These are phyloP conservation scores for Sinopyrophorus schimmeli DNA, from an alignment of 2,888 invertebrate genomes.

Conservation along the genomic window DNA sequence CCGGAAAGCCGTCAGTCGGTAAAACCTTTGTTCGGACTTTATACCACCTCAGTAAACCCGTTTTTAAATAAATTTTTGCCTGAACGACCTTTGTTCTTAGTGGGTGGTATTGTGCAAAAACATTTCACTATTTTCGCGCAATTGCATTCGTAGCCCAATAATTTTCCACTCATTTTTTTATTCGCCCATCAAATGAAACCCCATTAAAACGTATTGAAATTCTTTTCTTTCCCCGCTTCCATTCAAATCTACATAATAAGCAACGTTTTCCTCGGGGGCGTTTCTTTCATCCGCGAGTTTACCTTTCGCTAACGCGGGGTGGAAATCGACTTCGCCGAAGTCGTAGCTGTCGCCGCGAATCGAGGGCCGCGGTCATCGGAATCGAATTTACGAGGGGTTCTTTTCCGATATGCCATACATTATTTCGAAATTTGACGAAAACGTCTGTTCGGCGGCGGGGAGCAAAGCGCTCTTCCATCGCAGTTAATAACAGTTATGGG, in stretches of 20 bases:
- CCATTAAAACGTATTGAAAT: too few relatives aligned
- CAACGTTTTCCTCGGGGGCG: too few relatives aligned
- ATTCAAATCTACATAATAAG: too few relatives aligned
- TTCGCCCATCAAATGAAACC: too few relatives aligned
- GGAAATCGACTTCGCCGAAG: conserved; percentile 45
- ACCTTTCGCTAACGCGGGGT: too few relatives aligned
- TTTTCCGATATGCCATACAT: conserved; percentile 50
- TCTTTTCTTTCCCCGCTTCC: too few relatives aligned
- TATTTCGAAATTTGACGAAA: conserved; percentile 53
- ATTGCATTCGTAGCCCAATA: too few relatives aligned
- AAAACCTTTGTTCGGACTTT: conserved; percentile 36
- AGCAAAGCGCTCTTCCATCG: conserved; percentile 16
- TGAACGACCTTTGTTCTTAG: conserved; percentile 38
- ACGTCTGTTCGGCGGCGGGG: conserved; percentile 43
- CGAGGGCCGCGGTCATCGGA: conserved; percentile 51
- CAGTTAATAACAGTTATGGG: too few relatives aligned
- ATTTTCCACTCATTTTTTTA: too few relatives aligned
- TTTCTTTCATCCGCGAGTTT: too few relatives aligned
- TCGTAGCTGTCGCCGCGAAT: conserved; percentile 44
- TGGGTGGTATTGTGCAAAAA: conserved; percentile 39
- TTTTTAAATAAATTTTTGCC: conserved; percentile 41
- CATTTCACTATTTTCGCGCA: conserved; percentile 17
- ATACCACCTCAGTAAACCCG: conserved; percentile 38
- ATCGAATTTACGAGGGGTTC: conserved; percentile 31
- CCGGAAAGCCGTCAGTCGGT: conserved; percentile 40